These are phyloP conservation scores for Acomys russatus DNA, from an alignment of 2,797 vertebrate species.

Conservation along the genomic window DNA sequence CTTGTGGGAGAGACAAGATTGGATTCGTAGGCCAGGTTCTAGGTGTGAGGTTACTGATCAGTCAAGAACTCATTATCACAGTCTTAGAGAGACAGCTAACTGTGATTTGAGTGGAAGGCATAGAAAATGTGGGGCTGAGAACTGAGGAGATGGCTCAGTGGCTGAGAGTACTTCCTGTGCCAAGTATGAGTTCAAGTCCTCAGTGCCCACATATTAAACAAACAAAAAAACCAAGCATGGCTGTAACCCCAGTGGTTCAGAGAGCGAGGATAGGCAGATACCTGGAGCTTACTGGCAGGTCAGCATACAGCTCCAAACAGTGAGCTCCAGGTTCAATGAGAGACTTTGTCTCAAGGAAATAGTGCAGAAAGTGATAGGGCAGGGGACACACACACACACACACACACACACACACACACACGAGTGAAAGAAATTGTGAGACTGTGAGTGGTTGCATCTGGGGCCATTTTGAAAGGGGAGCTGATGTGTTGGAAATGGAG, in stretches of 20 bases:
- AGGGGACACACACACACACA: fast-evolving
- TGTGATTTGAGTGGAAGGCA: neutral
- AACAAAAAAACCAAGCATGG: neutral
- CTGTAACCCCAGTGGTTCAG: neutral
- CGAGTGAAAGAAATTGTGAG: neutral
- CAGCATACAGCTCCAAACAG: neutral
- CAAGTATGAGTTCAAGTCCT: neutral
- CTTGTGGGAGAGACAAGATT: neutral
- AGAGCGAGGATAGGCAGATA: neutral
- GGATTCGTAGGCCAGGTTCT: neutral
- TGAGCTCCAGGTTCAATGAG: neutral
- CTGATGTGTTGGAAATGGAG: neutral
- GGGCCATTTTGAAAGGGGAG: neutral
- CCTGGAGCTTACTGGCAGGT: neutral
- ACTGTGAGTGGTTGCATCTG: neutral
- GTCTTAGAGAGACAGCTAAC: neutral
- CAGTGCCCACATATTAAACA: neutral
- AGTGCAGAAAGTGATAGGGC: neutral
- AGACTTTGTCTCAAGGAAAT: neutral
- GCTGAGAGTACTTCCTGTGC: neutral
- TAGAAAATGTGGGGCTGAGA: neutral
- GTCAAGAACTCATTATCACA: neutral
- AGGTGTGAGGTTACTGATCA: neutral
- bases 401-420: neutral
- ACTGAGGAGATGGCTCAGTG: neutral